These are phyloP conservation scores for Bombyx mandarina DNA, from an alignment of 1,140 invertebrate genomes.

Conservation along the genomic window DNA sequence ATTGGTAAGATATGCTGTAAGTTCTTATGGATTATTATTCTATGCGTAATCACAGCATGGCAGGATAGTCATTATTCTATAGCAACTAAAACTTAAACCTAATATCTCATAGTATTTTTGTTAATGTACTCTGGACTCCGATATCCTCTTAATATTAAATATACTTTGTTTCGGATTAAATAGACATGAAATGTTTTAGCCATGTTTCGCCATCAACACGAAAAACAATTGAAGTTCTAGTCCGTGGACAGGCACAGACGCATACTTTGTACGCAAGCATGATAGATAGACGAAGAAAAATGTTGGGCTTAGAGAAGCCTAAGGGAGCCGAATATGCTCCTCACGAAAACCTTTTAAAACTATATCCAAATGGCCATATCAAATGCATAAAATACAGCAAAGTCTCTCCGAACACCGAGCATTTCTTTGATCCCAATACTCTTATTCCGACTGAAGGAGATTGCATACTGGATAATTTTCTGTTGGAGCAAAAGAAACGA, in stretches of 20 bases:
- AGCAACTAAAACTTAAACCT: no score
- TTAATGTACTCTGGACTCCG: no score
- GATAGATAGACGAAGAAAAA: slow-evolving; percentile 71
- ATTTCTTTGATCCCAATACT: slow-evolving; percentile 55
- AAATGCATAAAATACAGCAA: slow-evolving; percentile 60
- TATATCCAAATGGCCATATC: slow-evolving; percentile 45
- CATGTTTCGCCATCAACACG: slow-evolving; percentile 38
- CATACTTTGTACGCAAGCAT: slow-evolving; percentile 81
- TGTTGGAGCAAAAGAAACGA: slow-evolving; percentile 74
- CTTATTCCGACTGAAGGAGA: slow-evolving; percentile 55
- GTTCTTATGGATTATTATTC: no score
- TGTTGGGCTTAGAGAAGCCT: slow-evolving; percentile 36
- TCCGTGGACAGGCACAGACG: slow-evolving; percentile 79
- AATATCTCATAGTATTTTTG: no score
- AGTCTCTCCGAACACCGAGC: slow-evolving; percentile 32
- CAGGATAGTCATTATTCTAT: no score
- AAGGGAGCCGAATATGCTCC: slow-evolving; percentile 30
- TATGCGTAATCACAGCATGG: no score
- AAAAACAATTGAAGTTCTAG: slow-evolving; percentile 50
- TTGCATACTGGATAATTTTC: slow-evolving; percentile 80
- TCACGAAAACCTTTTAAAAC: slow-evolving; percentile 41
- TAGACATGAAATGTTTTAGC: neutral
- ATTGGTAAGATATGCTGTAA: no score
- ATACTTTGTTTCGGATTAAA: neutral
- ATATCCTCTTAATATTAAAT: no score